Percentiles rank a stretch among this genome's conserved stretches.
phyloP scores from a whole-genome alignment of 2,113 vertebrate genomes.

The Eira barbara region DNA sequence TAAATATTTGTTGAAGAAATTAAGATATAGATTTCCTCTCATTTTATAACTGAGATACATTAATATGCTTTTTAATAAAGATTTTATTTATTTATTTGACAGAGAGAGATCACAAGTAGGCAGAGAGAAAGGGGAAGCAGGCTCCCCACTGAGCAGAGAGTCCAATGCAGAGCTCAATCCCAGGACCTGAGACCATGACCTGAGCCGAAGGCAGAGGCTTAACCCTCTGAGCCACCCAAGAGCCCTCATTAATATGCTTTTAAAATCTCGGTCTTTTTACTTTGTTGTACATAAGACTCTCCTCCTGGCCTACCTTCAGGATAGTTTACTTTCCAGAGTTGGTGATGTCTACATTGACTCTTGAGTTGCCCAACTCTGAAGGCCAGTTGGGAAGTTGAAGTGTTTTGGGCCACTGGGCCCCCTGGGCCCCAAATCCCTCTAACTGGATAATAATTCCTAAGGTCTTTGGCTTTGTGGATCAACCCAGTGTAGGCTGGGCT shows the following conservation, averaged over 20 bases:
- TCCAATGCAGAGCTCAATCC: too few species aligned
- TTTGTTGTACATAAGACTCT: not conserved
- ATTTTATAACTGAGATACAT: not conserved
- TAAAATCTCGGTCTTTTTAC: not conserved
- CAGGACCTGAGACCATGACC: too few species aligned
- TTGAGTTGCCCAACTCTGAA: not conserved
- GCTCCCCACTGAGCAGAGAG: too few species aligned
- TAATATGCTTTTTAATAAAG: not conserved
- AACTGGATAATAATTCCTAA: not conserved
- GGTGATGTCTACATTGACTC: not conserved
- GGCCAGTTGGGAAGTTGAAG: not conserved
- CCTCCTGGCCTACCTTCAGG: not conserved
- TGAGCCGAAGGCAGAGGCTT: too few species aligned
- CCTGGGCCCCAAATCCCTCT: not conserved
- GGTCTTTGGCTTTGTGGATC: not conserved
- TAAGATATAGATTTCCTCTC: not conserved
- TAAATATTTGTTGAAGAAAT: constrained; percentile 10
- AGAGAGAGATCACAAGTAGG: too few species aligned
- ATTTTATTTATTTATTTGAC: too few species aligned
- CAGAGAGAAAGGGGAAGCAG: too few species aligned
- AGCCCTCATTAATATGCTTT: not conserved
- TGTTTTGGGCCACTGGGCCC: not conserved
- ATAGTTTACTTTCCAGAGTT: not conserved
- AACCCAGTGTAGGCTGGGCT: not conserved
- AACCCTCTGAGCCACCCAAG: too few species aligned